Evolutionary conservation across 2,888 invertebrate species (phyloP).

Genomic region (Aleiodes leptofemur): DNA sequence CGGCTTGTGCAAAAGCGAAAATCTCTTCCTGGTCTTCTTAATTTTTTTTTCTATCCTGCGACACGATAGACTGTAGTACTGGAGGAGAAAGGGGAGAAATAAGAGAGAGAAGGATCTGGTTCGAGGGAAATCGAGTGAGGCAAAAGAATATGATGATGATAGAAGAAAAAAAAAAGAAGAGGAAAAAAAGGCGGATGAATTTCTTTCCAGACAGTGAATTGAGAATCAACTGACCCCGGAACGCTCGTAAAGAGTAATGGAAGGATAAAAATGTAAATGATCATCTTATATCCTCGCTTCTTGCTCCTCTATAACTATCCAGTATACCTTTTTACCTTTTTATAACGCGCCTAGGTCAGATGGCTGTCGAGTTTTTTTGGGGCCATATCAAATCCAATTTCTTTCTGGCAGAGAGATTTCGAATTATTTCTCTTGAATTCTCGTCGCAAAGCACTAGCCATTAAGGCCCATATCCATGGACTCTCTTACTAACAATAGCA

Average conservation of each 20-base stretch:
- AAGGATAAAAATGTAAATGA: slow-evolving; percentile 61
- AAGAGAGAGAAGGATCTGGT: neutral
- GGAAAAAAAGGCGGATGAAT: slow-evolving; percentile 27
- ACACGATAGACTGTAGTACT: slow-evolving; percentile 13
- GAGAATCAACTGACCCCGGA: slow-evolving; percentile 51
- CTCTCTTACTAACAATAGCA: neutral
- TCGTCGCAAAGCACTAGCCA: slow-evolving; percentile 29
- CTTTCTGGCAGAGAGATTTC: neutral
- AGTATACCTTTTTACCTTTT: slow-evolving; percentile 39
- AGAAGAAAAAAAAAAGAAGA: slow-evolving; percentile 19
- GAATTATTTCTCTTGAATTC: slow-evolving; percentile 43
- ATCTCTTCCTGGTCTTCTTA: slow-evolving; percentile 23
- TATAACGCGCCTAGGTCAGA: slow-evolving; percentile 46
- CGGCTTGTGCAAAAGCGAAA: neutral
- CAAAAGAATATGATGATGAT: neutral
- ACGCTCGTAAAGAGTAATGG: slow-evolving; percentile 59
- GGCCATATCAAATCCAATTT: slow-evolving; percentile 43
- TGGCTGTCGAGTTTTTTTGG: slow-evolving; percentile 36
- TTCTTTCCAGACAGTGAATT: slow-evolving; percentile 37
- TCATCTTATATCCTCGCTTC: slow-evolving; percentile 49
- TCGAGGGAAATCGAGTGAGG: slow-evolving; percentile 14
- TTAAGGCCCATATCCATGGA: slow-evolving; percentile 20
- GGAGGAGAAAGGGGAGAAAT: neutral
- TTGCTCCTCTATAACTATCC: slow-evolving; percentile 43
- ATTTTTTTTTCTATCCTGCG: neutral